Conservation (phyloP, 2,797 vertebrate species). For the Lacerta agilis region DNA sequence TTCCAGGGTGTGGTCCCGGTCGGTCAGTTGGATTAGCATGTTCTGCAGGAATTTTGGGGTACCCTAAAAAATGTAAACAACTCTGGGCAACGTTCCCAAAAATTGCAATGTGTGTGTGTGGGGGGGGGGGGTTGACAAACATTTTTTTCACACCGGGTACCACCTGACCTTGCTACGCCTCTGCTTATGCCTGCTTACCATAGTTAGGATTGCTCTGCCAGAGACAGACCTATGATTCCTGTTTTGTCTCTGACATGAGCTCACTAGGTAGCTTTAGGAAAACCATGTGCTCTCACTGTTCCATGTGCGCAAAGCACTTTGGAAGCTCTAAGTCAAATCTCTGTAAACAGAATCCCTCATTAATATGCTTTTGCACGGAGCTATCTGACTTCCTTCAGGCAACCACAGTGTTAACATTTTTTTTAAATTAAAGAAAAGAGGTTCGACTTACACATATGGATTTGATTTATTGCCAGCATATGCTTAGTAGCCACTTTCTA, state of each 20-base stretch:
- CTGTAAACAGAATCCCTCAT: neutral
- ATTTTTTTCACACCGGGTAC: no score
- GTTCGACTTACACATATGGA: slow-evolving; percentile 74
- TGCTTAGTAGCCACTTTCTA: slow-evolving; percentile 70
- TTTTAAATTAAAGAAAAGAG: slow-evolving; percentile 52
- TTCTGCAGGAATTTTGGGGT: no score
- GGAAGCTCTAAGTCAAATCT: no score
- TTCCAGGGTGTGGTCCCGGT: no score
- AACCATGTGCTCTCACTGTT: neutral
- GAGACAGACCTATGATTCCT: neutral
- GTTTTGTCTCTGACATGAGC: neutral
- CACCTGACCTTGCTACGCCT: no score
- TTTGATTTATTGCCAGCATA: slow-evolving; percentile 73
- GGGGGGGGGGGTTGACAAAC: no score
- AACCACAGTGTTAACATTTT: slow-evolving; percentile 68
- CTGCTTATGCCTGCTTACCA: no score
- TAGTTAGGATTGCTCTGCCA: neutral
- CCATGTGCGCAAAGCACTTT: neutral
- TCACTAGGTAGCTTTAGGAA: neutral
- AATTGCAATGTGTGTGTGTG: no score
- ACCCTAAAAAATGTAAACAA: no score
- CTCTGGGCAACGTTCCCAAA: no score
- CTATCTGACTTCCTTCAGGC: slow-evolving; percentile 62
- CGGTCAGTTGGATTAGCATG: no score
- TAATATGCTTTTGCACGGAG: slow-evolving; percentile 51